Conservation (phyloP, 2,797 vertebrate species). For the Setipinna tenuifilis region DNA sequence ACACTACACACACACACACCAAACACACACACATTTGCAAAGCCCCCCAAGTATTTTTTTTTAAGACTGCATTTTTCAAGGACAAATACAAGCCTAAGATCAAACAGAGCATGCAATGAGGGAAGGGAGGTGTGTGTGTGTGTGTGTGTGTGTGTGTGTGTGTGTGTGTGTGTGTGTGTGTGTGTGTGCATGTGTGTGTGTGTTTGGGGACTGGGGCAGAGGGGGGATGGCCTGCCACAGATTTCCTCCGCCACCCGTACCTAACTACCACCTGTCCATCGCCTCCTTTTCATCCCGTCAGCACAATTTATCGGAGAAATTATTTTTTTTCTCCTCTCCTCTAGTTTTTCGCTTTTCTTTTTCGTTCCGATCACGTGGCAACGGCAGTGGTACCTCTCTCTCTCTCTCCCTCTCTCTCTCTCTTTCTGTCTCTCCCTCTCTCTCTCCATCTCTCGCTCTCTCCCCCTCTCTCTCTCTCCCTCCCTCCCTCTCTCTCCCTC, state of each 20-base stretch:
- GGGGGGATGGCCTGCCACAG: neutral
- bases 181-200: neutral
- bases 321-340: constrained; percentile 66
- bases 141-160: neutral
- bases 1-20: neutral
- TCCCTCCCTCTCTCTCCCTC: too few relatives aligned
- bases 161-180: constrained; percentile 9
- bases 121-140: neutral
- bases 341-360: neutral
- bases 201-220: neutral
- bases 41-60: constrained; percentile 49
- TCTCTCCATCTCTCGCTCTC: too few relatives aligned
- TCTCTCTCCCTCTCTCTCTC: too few relatives aligned
- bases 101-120: constrained; percentile 63
- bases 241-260: constrained; percentile 53
- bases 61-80: constrained; percentile 72
- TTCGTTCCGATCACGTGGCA: neutral
- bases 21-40: neutral
- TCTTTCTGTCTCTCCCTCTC: too few relatives aligned
- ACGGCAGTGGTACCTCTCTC: constrained; percentile 64
- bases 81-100: constrained; percentile 67
- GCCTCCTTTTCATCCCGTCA: constrained; percentile 68
- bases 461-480: too few relatives aligned
- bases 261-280: constrained; percentile 74
- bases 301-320: constrained; percentile 74